These are phyloP conservation scores for Salvator merianae DNA, from an alignment of 2,113 vertebrate genomes.

Conservation along the genomic window DNA sequence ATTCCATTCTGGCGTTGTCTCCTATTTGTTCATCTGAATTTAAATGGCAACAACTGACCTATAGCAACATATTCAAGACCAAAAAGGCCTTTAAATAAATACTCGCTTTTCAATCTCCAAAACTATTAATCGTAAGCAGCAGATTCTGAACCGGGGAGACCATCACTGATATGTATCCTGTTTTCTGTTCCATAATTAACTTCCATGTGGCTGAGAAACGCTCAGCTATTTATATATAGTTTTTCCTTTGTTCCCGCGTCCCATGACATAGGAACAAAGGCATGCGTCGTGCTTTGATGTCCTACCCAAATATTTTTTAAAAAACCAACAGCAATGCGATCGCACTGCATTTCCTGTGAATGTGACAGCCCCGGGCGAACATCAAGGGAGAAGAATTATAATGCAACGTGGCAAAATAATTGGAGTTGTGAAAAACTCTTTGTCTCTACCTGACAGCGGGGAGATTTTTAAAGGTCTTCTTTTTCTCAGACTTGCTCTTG, in stretches of 20 bases:
- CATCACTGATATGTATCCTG: too few species aligned
- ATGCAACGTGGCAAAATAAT: slow-evolving; percentile 30
- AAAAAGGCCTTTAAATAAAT: not conserved
- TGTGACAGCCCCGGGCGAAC: slow-evolving; percentile 40
- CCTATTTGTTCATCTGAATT: not conserved
- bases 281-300: slow-evolving; percentile 20
- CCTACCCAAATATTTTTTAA: slow-evolving; percentile 31
- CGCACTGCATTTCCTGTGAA: not conserved
- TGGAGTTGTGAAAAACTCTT: slow-evolving; percentile 19
- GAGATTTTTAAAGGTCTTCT: not conserved
- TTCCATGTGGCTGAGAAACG: slow-evolving; percentile 12
- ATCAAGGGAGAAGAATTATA: slow-evolving; percentile 30
- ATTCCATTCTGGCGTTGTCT: not conserved
- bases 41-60: not conserved
- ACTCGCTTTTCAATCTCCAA: not conserved
- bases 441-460: slow-evolving; percentile 2
- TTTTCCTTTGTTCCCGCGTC: not conserved
- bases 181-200: slow-evolving; percentile 19
- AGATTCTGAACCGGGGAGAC: not conserved
- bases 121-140: not conserved
- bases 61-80: not conserved
- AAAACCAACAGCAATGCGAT: slow-evolving; percentile 33
- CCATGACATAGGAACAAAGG: not conserved
- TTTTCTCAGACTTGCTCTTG: not conserved
- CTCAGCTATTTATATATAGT: slow-evolving; percentile 7